Evolutionary conservation across 1,140 invertebrate species (phyloP), one percentile per base, ranked within the genome.

Genomic region (Neotoxoptera formosana): DNA sequence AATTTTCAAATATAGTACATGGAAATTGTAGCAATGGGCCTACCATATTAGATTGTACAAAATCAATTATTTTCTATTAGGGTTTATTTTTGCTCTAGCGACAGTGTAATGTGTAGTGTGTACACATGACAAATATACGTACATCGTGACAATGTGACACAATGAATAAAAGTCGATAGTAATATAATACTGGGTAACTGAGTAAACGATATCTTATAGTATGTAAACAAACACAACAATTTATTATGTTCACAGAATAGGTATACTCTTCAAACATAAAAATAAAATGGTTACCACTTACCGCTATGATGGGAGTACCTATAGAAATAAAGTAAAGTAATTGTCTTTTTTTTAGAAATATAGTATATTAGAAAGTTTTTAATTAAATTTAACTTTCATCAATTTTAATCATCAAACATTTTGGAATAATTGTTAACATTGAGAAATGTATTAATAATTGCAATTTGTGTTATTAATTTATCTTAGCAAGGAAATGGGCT

Each of bases 231-330:
- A 67, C 30, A 67, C 60, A 67, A 67, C 23, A 67, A 67, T 67
- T 67, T 30, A 67, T 67, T 30, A 30, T 67, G 9, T 67, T 30
- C 60, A 14, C 30, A 67, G 60, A 67, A 67, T 67, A 67, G 30
- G 60, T 67, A 67, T 30, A 67, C 60, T 67, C 60, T 67, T 67
- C 60, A 67, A 67, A 67, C 60, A 67, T 67, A 67, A 67, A 67
- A 30, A 67, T 30, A 67, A 67, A 67, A 67, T 67, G 30, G 60
- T 30, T 30, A 67, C 60, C 30, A 67, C 25, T 60, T 60, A 60
- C 25, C 25, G 30, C 56, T 14, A n/a, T 67, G 30, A 67, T 67
- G 60, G 60, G 9, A 14, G 60, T 30, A 30, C 48, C 48, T 48
- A 51, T 67, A 67, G 30, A 67, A 67, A 67, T 67, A n/a, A 67